Evolutionary conservation across 2,797 vertebrate genomes (phyloP).

Genomic region (Macroramphosus scolopax): DNA sequence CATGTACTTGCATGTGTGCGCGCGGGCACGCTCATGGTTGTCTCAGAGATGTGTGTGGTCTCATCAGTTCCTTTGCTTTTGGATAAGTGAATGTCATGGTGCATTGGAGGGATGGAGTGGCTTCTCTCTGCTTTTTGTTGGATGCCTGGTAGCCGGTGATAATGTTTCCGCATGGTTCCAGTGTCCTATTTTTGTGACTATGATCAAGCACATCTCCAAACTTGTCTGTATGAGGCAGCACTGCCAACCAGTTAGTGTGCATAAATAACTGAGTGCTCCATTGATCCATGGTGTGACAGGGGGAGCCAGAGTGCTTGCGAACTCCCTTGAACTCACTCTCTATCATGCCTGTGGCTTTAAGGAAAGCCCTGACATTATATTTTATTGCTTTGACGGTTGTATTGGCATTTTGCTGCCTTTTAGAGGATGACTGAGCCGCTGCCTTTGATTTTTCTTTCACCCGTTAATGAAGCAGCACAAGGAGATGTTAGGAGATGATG

Average conservation of each 20-base stretch:
- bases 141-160: conserved; percentile 55
- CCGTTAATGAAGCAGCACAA: conserved; percentile 67
- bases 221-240: conserved; percentile 55
- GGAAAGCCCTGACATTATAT: conserved; percentile 70
- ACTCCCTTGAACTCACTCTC: conserved; percentile 68
- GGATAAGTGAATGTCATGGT: conserved; percentile 51
- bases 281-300: conserved; percentile 69
- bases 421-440: conserved; percentile 66
- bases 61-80: conserved; percentile 38
- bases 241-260: conserved; percentile 58
- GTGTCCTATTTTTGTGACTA: conserved; percentile 58
- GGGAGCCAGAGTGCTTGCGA: conserved; percentile 63
- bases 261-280: conserved; percentile 71
- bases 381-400: conserved; percentile 69
- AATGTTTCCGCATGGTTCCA: conserved; percentile 53
- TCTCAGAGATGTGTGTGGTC: conserved; percentile 37
- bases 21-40: neutral
- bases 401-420: conserved; percentile 74
- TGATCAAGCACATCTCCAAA: conserved; percentile 65
- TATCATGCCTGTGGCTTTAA: conserved; percentile 62
- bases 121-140: conserved; percentile 34
- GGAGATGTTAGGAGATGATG: conserved; percentile 66
- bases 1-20: conserved; percentile 7
- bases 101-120: conserved; percentile 40
- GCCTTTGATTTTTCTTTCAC: conserved; percentile 60